Evolutionary conservation across 2,113 vertebrate species (phyloP), one percentile per base, ranked within the genome.

Genomic region (Ellobius talpinus): DNA sequence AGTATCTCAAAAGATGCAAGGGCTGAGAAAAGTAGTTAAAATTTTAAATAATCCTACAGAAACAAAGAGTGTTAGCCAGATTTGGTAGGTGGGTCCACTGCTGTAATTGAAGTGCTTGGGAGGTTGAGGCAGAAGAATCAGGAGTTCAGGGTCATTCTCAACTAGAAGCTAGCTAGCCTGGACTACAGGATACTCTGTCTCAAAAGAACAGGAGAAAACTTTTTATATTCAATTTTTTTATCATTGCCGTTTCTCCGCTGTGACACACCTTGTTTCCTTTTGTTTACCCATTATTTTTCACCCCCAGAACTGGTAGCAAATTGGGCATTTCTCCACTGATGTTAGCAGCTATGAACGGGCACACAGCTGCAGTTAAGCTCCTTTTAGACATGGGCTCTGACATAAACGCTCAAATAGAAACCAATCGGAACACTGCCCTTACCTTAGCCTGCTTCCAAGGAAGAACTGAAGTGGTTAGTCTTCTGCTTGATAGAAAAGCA

Each of bases 361-460:
- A 99, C 47, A 99, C 99, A 24, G 99, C 99, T 88, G 99, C 99
- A 87, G 99, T 99, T 95, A 99, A 99, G 98, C 98, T 99, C 58
- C 97, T 99, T 72, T 98, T 99, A 96, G 99, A 99, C 97, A 99
- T 99, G 99, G 99, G 99, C 96, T 99, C 99, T 0, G 99, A 99
- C 96, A 99, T 99, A 98, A 99, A 99, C 42, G 99, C 99, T 97
- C 99, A 99, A 98, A 99, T 99, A 42, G 99, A 99, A 98, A 99
- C 99, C 98, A 99, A 99, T 98, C 99, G 99, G 97, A 99, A 99
- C 94, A 99, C 99, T 45, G 99, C 99, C 33, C 98, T 99, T 97
- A 99, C 99, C 3, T 98, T 99, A 94, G 99, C 99, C 88, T 99
- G 99, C 98, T 99, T 99, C 97, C 99, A 99, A 96, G 99, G 99